Evolutionary conservation across 2,888 invertebrate species (phyloP), one percentile per base, ranked within the genome.

Genomic region (Cepaea hortensis): DNA sequence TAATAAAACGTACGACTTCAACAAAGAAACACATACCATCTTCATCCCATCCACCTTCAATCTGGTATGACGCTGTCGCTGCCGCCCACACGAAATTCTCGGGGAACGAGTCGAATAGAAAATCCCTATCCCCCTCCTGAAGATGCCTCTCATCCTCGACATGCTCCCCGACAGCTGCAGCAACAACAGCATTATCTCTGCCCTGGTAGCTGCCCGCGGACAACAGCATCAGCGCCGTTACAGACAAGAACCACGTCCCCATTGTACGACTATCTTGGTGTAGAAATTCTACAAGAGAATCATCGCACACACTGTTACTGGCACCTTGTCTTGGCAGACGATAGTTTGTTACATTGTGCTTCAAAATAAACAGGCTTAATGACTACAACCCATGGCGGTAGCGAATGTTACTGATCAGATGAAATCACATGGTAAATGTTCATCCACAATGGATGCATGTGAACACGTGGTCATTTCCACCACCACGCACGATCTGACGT

Each of bases 31-130:
- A 55, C 89, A 87, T 83, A 96, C 96, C 96, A 90, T 95, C 95
- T 23, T 95, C 94, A 91, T 96, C 95, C 96, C 96, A 96, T 5
- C 95, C 96, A 5, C 96, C 96, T 93, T 96, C 96, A 81, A 96
- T 95, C 93, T 96, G 96, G 92, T 96, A 96, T 50, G 96, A 94
- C 3, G 96, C 95, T 20, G 96, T 93, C 0, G 94, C 92, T 6
- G 91, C 90, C 7, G 93, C 93, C 93, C 93, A 94, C 7, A 89
- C 87, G 73, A 94, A 94, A 55, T 85, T 90, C 15, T 85, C 85
- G 15, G 85, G 85, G 61, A 85, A 85, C 0, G 70, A 72, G 18
- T 73, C 85, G n/a, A 80, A 85, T 3, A 85, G 73, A 77, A 85
- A 85, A n/a, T 85, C 73, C 15, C 50, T 85, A 55, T 85, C 85